Conservation (phyloP, 92 coral and sea anemone genomes). For the Zoanthus gigantus region DNA sequence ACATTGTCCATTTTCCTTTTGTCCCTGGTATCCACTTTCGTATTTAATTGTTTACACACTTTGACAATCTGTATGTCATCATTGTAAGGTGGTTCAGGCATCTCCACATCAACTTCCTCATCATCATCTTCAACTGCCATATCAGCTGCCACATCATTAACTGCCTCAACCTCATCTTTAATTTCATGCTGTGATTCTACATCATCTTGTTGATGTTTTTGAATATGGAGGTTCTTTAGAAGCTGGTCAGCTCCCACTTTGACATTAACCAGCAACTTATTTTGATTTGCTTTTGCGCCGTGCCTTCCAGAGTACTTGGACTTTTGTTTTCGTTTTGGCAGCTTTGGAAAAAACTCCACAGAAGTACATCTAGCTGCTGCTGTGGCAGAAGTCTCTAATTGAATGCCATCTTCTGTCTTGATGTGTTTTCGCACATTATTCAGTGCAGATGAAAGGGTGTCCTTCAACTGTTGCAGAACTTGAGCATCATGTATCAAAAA, state of each 20-base stretch:
- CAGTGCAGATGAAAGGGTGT: background rate
- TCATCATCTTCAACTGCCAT: background rate
- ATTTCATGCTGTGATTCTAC: no score
- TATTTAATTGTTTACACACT: constrained; percentile 7
- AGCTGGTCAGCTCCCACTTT: no score
- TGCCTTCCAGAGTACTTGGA: background rate
- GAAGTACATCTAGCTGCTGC: no score
- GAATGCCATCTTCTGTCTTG: no score
- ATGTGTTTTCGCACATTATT: background rate
- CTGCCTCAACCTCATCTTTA: no score
- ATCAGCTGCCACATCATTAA: no score
- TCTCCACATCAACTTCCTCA: background rate
- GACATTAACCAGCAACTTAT: no score
- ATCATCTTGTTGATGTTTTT: background rate
- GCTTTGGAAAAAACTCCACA: background rate
- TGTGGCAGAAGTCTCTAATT: no score
- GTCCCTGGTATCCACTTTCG: constrained; percentile 17
- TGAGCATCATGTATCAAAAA: background rate
- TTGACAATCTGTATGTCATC: constrained; percentile 23
- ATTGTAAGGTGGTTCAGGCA: constrained; percentile 3
- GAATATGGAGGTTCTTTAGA: no score
- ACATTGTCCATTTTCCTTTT: constrained; percentile 37
- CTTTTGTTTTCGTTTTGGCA: background rate
- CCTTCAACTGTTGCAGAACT: constrained; percentile 1
- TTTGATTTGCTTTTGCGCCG: no score